phyloP scores from a whole-genome alignment of 1,140 invertebrate species.

The Ostrea denselamellosa region DNA sequence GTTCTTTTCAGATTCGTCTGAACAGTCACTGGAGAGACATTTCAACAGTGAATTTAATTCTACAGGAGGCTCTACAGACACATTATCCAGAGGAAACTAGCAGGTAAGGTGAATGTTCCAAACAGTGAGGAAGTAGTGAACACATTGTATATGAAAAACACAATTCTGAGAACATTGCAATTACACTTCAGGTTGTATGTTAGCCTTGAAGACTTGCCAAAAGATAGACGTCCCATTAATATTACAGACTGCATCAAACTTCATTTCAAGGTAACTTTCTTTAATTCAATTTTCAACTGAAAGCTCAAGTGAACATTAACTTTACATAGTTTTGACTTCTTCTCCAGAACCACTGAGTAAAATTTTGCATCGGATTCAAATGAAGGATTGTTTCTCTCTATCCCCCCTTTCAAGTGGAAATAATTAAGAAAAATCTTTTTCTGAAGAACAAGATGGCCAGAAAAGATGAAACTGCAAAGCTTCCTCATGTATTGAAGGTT shows the following conservation, averaged over 20 bases:
- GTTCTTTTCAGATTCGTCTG: slow-evolving; percentile 73
- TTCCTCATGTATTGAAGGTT: no score
- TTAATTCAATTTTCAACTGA: no score
- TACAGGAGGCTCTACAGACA: slow-evolving; percentile 81
- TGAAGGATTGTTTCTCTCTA: no score
- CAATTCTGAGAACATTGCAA: not conserved
- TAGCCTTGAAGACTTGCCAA: slow-evolving; percentile 40
- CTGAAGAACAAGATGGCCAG: no score
- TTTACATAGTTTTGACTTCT: no score
- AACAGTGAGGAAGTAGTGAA: not conserved
- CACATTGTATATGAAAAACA: not conserved
- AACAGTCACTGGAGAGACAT: slow-evolving; percentile 79
- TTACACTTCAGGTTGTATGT: slow-evolving; percentile 40
- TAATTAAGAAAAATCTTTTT: no score
- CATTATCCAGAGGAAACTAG: slow-evolving; percentile 78
- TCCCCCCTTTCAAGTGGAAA: no score
- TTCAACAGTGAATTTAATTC: slow-evolving; percentile 79
- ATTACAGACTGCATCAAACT: slow-evolving; percentile 71
- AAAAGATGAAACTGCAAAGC: no score
- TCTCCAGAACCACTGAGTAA: no score
- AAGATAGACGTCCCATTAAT: slow-evolving; percentile 62
- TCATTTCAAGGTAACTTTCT: slow-evolving; percentile 66
- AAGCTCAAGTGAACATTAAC: no score
- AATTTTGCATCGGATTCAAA: no score
- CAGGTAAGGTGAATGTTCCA: not conserved